A percentile compares a stretch with the other conserved stretches of the same genome.
Conservation (phyloP, 2,888 invertebrate genomes). For the Diarsia mendica region DNA sequence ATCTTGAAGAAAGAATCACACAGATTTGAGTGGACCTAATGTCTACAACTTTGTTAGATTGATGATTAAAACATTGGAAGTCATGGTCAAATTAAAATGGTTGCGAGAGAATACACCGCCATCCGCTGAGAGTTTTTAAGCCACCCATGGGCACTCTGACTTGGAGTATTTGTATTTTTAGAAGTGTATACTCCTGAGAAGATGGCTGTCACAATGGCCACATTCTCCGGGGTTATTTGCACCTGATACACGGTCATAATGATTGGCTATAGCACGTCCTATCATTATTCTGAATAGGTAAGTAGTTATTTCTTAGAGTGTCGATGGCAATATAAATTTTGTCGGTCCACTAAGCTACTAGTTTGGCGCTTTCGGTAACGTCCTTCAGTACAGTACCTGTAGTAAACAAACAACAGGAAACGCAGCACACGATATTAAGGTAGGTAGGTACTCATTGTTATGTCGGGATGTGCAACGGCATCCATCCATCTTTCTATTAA, state of each 20-base stretch:
- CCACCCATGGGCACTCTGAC: too few species aligned
- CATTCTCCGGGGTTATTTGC: neutral
- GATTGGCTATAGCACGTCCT: neutral
- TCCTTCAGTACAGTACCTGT: too few species aligned
- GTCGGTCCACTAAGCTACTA: too few species aligned
- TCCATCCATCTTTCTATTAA: slow-evolving; percentile 23
- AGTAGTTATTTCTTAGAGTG: too few species aligned
- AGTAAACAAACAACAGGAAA: too few species aligned
- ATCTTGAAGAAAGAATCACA: too few species aligned
- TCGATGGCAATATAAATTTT: too few species aligned
- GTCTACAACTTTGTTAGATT: neutral
- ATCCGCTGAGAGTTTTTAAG: neutral
- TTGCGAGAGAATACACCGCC: neutral
- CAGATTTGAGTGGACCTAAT: too few species aligned
- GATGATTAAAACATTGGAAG: neutral
- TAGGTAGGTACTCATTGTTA: too few species aligned
- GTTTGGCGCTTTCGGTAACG: too few species aligned
- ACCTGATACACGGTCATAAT: neutral
- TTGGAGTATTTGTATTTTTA: neutral
- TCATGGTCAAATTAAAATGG: neutral
- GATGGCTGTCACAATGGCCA: neutral
- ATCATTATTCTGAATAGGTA: neutral
- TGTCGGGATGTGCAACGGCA: slow-evolving; percentile 22
- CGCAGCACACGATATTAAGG: too few species aligned
- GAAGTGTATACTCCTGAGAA: neutral